These are phyloP conservation scores for Puffinus mauretanicus DNA, from an alignment of 2,113 vertebrate genomes.

Conservation along the genomic window DNA sequence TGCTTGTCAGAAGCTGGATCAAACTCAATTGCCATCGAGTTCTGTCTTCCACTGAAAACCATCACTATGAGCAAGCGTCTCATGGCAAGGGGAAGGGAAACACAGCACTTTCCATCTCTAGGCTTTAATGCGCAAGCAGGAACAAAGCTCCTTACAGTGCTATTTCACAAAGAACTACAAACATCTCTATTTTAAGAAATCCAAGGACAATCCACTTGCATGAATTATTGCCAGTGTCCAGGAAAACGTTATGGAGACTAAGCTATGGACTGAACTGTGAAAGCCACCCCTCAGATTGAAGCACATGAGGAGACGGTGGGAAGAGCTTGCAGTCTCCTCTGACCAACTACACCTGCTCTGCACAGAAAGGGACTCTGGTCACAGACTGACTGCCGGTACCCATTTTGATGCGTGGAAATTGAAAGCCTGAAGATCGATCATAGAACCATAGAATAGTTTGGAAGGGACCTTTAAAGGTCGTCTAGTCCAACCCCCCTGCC, in stretches of 20 bases:
- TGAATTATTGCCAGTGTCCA: neutral
- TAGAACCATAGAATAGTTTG: neutral
- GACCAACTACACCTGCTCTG: neutral
- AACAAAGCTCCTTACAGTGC: neutral
- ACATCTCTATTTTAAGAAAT: neutral
- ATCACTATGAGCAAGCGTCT: accelerated
- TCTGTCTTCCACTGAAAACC: neutral
- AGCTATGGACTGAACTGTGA: neutral
- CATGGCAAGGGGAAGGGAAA: neutral
- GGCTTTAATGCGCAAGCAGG: neutral
- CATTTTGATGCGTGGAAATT: neutral
- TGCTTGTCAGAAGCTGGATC: neutral
- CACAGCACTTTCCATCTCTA: accelerated
- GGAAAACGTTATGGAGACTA: neutral
- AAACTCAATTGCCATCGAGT: accelerated
- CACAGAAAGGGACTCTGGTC: neutral
- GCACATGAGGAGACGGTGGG: neutral
- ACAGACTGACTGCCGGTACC: neutral
- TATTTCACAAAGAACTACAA: neutral
- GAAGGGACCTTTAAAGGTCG: neutral
- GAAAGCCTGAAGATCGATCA: neutral
- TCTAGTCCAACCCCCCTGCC: neutral
- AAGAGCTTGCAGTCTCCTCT: neutral
- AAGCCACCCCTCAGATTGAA: neutral
- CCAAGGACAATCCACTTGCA: neutral